A percentile compares a stretch with the other conserved stretches of the same genome.
These are phyloP conservation scores for Maniola hyperantus DNA, from an alignment of 2,888 invertebrate genomes.

Conservation along the genomic window DNA sequence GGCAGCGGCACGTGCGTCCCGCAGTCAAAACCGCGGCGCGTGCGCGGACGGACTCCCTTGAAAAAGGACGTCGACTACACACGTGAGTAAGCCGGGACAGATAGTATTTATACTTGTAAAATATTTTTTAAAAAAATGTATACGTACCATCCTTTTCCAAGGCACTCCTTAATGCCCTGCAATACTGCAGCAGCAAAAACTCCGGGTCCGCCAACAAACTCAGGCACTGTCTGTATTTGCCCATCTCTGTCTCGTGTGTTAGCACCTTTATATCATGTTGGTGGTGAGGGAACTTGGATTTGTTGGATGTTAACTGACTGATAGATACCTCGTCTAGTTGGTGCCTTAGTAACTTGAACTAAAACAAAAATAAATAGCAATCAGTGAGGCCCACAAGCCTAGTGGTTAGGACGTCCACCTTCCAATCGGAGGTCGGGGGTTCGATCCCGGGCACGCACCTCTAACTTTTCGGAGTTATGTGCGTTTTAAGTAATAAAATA, in stretches of 20 bases:
- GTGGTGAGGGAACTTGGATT: slow-evolving; percentile 34
- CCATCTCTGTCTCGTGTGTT: not conserved
- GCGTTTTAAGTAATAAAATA: too few relatives aligned
- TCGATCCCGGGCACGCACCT: too few relatives aligned
- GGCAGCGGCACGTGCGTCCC: too few relatives aligned
- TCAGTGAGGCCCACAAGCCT: too few relatives aligned
- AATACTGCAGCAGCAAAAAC: slow-evolving; percentile 43
- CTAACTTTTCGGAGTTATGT: too few relatives aligned
- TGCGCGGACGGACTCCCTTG: too few relatives aligned
- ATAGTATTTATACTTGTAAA: too few relatives aligned
- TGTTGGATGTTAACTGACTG: slow-evolving; percentile 21
- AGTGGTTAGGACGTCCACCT: too few relatives aligned
- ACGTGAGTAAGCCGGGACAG: too few relatives aligned
- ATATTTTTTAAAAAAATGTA: not conserved
- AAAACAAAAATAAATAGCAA: not conserved
- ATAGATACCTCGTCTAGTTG: slow-evolving; percentile 38
- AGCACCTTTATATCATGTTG: slow-evolving; percentile 17
- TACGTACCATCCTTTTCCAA: slow-evolving; percentile 19
- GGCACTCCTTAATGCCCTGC: slow-evolving; percentile 37
- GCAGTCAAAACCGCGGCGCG: too few relatives aligned
- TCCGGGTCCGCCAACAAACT: slow-evolving; percentile 52
- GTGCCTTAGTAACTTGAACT: slow-evolving; percentile 2
- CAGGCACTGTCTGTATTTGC: slow-evolving; percentile 42
- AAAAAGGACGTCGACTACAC: too few relatives aligned
- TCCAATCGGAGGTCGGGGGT: too few relatives aligned